Conservation (phyloP, 2,797 vertebrate genomes). For the Hypotaenidia philippensis region DNA sequence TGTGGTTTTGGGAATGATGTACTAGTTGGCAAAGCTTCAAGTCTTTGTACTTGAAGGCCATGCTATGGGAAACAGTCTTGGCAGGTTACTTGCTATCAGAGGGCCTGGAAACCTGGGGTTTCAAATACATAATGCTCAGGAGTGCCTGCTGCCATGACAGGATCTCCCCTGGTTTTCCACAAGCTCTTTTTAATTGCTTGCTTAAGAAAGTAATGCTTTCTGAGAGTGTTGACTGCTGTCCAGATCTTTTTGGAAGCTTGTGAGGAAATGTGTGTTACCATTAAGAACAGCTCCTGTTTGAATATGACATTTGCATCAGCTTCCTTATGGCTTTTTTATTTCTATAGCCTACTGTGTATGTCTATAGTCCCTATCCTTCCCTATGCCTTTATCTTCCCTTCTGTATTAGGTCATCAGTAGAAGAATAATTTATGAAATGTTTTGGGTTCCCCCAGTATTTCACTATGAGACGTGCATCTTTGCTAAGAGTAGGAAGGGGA, state of each 20-base stretch:
- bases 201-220: not conserved
- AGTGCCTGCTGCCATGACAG: not conserved
- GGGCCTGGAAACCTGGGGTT: not conserved
- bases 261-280: not conserved
- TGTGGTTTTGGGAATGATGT: not conserved
- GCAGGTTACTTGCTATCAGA: not conserved
- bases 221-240: not conserved
- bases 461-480: not conserved
- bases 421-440: not conserved
- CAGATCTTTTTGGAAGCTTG: not conserved
- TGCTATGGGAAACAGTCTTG: not conserved
- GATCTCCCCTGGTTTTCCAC: not conserved
- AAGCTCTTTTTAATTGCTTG: not conserved
- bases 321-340: not conserved
- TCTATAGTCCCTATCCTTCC: not conserved
- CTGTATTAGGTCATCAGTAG: not conserved
- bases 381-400: not conserved
- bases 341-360: not conserved
- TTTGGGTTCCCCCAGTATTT: not conserved
- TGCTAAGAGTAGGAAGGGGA: not conserved
- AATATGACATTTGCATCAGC: not conserved
- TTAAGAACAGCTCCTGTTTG: not conserved
- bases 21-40: not conserved
- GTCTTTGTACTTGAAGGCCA: not conserved
- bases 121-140: not conserved